Percentiles rank a stretch among this genome's conserved stretches.
phyloP scores from a whole-genome alignment of 2,797 vertebrate genomes.

The Muraenolepis orangiensis region DNA sequence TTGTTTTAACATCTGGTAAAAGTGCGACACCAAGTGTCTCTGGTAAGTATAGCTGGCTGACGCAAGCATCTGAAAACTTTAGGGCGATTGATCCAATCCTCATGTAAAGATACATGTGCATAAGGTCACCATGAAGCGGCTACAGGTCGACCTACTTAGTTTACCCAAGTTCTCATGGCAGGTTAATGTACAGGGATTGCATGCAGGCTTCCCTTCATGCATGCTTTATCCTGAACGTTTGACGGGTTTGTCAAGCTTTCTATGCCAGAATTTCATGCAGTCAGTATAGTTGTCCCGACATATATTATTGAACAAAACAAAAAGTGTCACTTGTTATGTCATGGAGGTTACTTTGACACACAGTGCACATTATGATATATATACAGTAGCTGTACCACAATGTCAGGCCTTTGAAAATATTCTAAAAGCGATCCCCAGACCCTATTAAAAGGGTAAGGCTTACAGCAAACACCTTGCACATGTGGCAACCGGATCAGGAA shows the following conservation, averaged over 20 bases:
- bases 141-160: neutral
- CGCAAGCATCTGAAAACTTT: conserved; percentile 69
- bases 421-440: too few species aligned
- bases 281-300: neutral
- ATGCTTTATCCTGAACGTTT: neutral
- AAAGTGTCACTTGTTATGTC: too few species aligned
- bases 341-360: neutral
- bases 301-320: too few species aligned
- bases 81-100: neutral
- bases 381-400: too few species aligned
- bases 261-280: neutral
- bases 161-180: neutral
- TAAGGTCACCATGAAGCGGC: neutral
- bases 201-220: neutral
- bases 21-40: conserved; percentile 41
- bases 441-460: too few species aligned
- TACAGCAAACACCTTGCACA: too few species aligned
- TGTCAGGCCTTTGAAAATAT: too few species aligned
- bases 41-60: conserved; percentile 62
- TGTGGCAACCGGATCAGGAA: too few species aligned
- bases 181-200: neutral
- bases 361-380: too few species aligned
- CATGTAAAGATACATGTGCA: neutral
- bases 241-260: neutral
- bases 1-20: too few species aligned